Base-by-base conservation (phyloP, 2,888 invertebrate species). In the Lomographa bimaculata region DNA sequence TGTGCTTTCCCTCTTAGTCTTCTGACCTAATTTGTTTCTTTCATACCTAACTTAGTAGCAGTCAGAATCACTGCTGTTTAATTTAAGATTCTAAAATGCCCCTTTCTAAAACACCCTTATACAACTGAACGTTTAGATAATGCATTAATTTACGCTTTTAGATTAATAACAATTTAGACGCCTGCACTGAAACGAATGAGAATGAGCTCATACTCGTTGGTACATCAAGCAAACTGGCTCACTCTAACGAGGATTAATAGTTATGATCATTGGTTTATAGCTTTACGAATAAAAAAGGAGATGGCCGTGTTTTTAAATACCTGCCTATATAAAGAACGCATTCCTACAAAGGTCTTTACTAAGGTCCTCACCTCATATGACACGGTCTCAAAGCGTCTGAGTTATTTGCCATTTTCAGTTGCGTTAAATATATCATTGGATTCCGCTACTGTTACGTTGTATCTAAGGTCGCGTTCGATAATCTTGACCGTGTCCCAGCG, bases 401-500 rank as follows among this genome's bases (percentile, higher is more conserved):
- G n/a, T n/a, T 23, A 29, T 33, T 21, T 37, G 21, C 50, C 54
- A 44, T 54, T 42, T 70, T 58, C 57, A 64, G 68, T 65, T 64
- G 64, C 50, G 45, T 44, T 59, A 65, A 60, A 69, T 71, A 65
- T 66, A 76, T 73, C 56, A 57, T 67, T 54, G 57, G 68, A 71
- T 77, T 71, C 76, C 69, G 54, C 62, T 59, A 60, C 61, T 60
- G 62, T 51, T 65, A 63, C 64, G 59, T 28, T 48, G 64, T 66
- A 68, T 77, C 77, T 79, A 76, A 78, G 74, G 69, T 64, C 66
- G 60, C 55, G 57, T 57, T 50, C 65, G 58, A 79, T 82, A 81
- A 82, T 81, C 79, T 80, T 75, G 71, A 71, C 66, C 70, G 67
- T 73, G 69, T 60, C 66, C 60, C 69, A 66, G 64, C 65, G 77